These are phyloP conservation scores for Drosophila ustulata DNA, from an alignment of 2,888 invertebrate genomes.

Conservation along the genomic window DNA sequence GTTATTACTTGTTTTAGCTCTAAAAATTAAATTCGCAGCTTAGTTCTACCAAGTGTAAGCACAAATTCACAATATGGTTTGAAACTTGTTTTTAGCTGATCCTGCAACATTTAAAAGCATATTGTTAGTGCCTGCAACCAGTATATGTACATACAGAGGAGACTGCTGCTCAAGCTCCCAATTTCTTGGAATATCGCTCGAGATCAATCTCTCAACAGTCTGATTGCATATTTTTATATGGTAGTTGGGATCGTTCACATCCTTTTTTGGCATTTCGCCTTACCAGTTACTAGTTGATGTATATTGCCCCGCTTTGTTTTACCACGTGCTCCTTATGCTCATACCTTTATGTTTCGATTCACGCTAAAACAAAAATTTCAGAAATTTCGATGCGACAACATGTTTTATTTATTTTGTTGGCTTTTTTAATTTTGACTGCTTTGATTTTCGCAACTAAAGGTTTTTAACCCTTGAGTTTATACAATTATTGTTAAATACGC, in stretches of 20 bases:
- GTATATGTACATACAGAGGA: conserved; percentile 38
- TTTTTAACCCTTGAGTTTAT: conserved; percentile 24
- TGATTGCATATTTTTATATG: conserved; percentile 83
- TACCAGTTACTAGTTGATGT: conserved; percentile 34
- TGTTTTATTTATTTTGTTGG: conserved; percentile 30
- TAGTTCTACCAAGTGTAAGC: conserved; percentile 40
- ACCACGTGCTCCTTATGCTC: conserved; percentile 31
- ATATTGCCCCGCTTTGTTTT: conserved; percentile 37
- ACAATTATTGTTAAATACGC: conserved; percentile 1
- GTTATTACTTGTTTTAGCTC: conserved; percentile 14
- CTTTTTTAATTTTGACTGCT: conserved; percentile 11
- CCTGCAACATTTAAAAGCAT: conserved; percentile 36
- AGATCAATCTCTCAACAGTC: conserved; percentile 82
- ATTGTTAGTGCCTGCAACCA: conserved; percentile 38
- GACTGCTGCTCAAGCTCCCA: conserved; percentile 44
- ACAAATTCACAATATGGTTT: conserved; percentile 50
- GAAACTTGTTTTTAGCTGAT: conserved; percentile 51
- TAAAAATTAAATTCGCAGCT: conserved; percentile 33
- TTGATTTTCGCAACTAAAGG: conserved; percentile 12
- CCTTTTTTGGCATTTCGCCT: conserved; percentile 71
- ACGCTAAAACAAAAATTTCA: conserved; percentile 71
- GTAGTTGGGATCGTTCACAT: conserved; percentile 75
- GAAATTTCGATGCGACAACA: conserved; percentile 61
- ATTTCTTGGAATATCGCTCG: conserved; percentile 83
- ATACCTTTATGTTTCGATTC: conserved; percentile 65